Evolutionary conservation across 2,797 vertebrate genomes (phyloP).

Genomic region (Distichodus sexfasciatus): DNA sequence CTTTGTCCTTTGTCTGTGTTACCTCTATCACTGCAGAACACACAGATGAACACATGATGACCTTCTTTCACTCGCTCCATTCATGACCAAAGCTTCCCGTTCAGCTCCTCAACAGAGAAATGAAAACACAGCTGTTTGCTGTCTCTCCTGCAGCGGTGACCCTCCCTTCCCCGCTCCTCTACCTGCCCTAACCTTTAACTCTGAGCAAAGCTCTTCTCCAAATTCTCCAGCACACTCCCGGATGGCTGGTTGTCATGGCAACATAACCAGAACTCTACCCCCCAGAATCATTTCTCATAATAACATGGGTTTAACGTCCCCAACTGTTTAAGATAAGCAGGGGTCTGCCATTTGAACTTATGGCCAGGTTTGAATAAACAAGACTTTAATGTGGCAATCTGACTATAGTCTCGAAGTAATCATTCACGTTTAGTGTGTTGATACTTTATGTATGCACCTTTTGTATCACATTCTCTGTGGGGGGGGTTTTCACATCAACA

Average conservation of each 20-base stretch:
- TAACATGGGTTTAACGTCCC: constrained; percentile 32
- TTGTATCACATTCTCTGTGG: too few species aligned
- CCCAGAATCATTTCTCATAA: constrained; percentile 45
- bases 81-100: not conserved
- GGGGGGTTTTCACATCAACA: not conserved
- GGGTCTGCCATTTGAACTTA: not conserved
- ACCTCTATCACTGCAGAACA: not conserved
- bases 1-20: not conserved
- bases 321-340: constrained; percentile 6
- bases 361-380: not conserved
- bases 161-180: too few species aligned
- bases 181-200: constrained; percentile 32
- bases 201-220: not conserved
- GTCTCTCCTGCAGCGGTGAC: not conserved
- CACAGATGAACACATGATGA: not conserved
- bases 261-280: constrained; percentile 33
- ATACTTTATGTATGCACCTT: too few species aligned
- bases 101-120: too few species aligned
- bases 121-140: not conserved
- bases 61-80: not conserved
- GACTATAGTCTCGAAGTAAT: too few species aligned
- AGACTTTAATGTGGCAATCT: not conserved
- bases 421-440: too few species aligned
- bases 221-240: constrained; percentile 13
- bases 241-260: constrained; percentile 39